Evolutionary conservation across 2,797 vertebrate genomes (phyloP), one percentile per base, ranked within the genome.

Genomic region (Galagoides demidoff): DNA sequence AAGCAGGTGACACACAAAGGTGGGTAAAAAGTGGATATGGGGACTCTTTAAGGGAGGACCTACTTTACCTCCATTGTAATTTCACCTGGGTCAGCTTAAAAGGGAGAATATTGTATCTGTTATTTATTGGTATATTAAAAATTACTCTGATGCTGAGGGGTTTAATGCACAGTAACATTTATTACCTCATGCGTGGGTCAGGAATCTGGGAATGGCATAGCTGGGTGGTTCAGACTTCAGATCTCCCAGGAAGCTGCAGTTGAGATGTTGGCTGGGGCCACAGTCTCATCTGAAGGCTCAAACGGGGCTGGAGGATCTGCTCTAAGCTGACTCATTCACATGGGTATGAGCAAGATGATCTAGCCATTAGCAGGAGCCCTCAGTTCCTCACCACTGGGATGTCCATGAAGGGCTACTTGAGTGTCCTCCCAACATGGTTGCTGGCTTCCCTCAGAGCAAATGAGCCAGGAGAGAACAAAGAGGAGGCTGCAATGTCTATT

Each of bases 291-390:
- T 7, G 85, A 87, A 68, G 71, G 76, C 37, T 59, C 34, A 57
- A 5, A 70, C 23, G 61, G 5, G 45, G 68, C 57, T 25, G 34
- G 34, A 77, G 64, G 14, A 57, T 5, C 7, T 2, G 5, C 37
- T 57, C 16, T 43, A 0, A 5, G 19, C 39, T 19, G 64, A 68
- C 52, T n/a, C 7, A 0, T 31, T 76, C 68, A 11, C 3, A 0
- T 11, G 88, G 17, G 61, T n/a, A 0, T 19, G 8, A 45, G 55
- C 22, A 52, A 27, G 63, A 31, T 27, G 59, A 27, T 2, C 76
- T 1, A 7, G 5, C 76, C 9, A 0, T 0, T n/a, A 17, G 63
- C 12, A 16, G 22, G 70, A 64, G 13, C 61, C 55, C n/a, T 85
- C 82, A 2, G 10, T 16, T 34, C 31, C 37, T 61, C 74, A 22